Evolutionary conservation across 1,140 invertebrate species (phyloP).

Genomic region (Caenorhabditis inopinata): DNA sequence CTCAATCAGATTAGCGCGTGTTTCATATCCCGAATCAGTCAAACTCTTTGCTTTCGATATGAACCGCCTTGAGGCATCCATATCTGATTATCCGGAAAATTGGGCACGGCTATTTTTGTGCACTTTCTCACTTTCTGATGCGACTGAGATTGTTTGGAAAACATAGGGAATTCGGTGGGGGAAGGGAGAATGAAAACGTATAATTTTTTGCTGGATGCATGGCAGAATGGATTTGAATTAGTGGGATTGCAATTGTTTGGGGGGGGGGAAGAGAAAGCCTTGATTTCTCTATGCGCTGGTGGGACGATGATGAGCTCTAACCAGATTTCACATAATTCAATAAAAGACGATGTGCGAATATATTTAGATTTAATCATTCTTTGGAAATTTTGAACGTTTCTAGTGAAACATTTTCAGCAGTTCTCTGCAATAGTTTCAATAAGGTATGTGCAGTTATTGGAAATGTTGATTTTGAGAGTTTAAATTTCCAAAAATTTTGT

Average conservation of each 20-base stretch:
- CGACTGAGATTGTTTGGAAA: conserved; percentile 12
- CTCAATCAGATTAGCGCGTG: conserved; percentile 31
- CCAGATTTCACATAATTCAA: not conserved
- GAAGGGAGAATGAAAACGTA: not conserved
- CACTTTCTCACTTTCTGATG: too few relatives aligned
- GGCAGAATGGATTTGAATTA: not conserved
- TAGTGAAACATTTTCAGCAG: too few relatives aligned
- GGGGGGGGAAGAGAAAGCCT: not conserved
- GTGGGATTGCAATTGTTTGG: conserved; percentile 1
- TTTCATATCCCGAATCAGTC: conserved; percentile 28
- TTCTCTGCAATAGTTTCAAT: too few relatives aligned
- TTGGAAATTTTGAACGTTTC: not conserved
- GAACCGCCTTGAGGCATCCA: conserved; percentile 25
- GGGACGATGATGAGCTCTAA: conserved; percentile 21
- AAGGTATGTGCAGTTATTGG: too few relatives aligned
- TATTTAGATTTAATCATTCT: too few relatives aligned
- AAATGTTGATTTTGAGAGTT: too few relatives aligned
- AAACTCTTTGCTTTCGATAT: conserved; percentile 25
- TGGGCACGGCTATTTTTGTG: not conserved
- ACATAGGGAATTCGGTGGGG: too few relatives aligned
- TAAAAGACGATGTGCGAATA: too few relatives aligned
- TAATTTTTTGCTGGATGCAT: conserved; percentile 22
- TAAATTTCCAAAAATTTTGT: too few relatives aligned
- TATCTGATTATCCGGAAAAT: conserved; percentile 6
- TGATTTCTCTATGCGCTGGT: not conserved